These are phyloP conservation scores for Nylanderia fulva DNA, from an alignment of 1,140 invertebrate genomes.

Conservation along the genomic window DNA sequence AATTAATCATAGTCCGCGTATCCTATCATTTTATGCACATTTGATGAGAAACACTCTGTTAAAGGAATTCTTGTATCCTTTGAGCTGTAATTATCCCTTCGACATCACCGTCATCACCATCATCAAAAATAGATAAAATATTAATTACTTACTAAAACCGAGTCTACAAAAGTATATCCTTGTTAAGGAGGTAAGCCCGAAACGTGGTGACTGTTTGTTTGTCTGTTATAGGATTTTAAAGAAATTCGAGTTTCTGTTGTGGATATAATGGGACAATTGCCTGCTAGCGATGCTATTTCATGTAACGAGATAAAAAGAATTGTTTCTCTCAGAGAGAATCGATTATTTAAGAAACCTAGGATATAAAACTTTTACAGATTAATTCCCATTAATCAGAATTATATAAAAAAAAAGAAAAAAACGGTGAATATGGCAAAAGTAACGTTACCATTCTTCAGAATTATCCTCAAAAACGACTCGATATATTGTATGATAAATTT, in stretches of 20 bases:
- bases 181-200: constrained; percentile 83
- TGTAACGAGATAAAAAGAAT: constrained; percentile 77
- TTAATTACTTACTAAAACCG: constrained; percentile 76
- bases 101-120: constrained; percentile 64
- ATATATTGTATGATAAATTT: constrained; percentile 26
- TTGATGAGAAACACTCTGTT: constrained; percentile 78
- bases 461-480: constrained; percentile 16
- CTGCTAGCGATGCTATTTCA: constrained; percentile 84
- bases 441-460: constrained; percentile 52
- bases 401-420: too few relatives aligned
- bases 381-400: constrained; percentile 52
- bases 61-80: constrained; percentile 82
- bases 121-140: constrained; percentile 67
- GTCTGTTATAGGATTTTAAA: constrained; percentile 84
- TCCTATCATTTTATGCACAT: constrained; percentile 78
- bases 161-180: constrained; percentile 79
- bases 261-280: constrained; percentile 79
- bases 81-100: constrained; percentile 79
- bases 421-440: constrained; percentile 30
- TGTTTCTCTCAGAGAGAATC: constrained; percentile 70
- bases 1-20: constrained; percentile 75
- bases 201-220: constrained; percentile 83
- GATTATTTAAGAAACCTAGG: constrained; percentile 48
- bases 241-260: constrained; percentile 81
- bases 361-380: constrained; percentile 34